Evolutionary conservation across 2,797 vertebrate genomes (phyloP).

Genomic region (Lepilemur ruficaudatus): DNA sequence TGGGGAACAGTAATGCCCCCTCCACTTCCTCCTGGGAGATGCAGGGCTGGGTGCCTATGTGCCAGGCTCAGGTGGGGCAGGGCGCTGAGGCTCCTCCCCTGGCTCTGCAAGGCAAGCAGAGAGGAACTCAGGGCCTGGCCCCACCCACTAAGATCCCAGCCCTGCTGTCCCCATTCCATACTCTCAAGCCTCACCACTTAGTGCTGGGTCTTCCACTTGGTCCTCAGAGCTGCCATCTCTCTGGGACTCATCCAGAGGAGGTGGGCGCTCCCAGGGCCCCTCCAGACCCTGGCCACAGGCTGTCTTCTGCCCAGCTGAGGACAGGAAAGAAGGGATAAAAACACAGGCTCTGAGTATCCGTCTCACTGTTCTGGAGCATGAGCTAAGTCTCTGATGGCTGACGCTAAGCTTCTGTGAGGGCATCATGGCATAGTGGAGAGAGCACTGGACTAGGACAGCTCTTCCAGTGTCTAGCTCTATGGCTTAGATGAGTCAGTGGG

Average conservation of each 20-base stretch:
- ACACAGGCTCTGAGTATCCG: neutral
- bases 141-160: neutral
- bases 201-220: conserved; percentile 46
- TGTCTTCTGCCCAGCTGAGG: conserved; percentile 81
- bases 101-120: conserved; percentile 65
- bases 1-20: conserved; percentile 33
- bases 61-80: conserved; percentile 60
- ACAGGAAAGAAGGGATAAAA: neutral
- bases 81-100: conserved; percentile 45
- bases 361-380: neutral
- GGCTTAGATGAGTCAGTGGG: neutral
- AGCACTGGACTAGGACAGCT: neutral
- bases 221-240: conserved; percentile 80
- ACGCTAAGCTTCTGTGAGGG: neutral
- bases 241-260: conserved; percentile 80
- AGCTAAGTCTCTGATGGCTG: neutral
- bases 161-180: neutral
- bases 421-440: neutral
- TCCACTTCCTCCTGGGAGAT: conserved; percentile 58
- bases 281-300: conserved; percentile 82
- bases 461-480: neutral
- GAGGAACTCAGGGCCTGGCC: conserved; percentile 4
- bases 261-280: conserved; percentile 80
- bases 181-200: conserved; percentile 57
- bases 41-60: conserved; percentile 53